Evolutionary conservation across 2,797 vertebrate species (phyloP), one percentile per base, ranked within the genome.

Genomic region (Epinephelus awoara): DNA sequence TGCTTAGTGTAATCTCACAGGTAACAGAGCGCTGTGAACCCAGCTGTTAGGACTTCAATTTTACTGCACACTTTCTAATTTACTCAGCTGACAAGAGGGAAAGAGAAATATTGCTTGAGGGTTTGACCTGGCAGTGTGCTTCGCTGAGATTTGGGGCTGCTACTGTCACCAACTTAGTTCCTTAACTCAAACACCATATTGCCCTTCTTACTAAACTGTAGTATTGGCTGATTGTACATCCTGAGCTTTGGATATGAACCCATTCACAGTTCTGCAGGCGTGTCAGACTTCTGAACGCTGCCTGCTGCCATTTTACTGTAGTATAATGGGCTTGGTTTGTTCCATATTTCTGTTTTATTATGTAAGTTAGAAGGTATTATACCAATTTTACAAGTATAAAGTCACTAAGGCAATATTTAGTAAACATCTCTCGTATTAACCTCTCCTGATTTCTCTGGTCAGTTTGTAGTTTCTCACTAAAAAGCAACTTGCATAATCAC

Each of bases 41-140:
- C 87, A 87, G 80, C 83, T 86, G 88, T 76, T 75, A 47, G 4
- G 77, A 82, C 75, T 92, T 78, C 47, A 79, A 9, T 89, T 77
- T 88, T 84, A 91, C 83, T 59, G 80, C 80, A 85, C 78, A 88
- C 84, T 14, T 85, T 84, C 77, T 80, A 64, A 85, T 92, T 86
- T 87, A 86, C 88, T 84, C 86, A 85, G 80, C 85, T 77, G 80
- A 89, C 85, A 79, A 67, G 67, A 57, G 61, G 66, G 75, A 67
- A 86, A 87, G 74, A 81, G 67, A 79, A 78, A 86, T 85, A 78
- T 77, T 44, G 63, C 84, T 70, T 5, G 1, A 73, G 72, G 75
- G 79, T 80, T 85, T 69, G 55, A 78, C 84, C 82, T 87, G 77
- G 88, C 83, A 40, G 75, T 68, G 71, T 71, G 70, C 70, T 70